Base-by-base conservation (phyloP, 2,113 vertebrate genomes). In the Austrofundulus limnaeus region DNA sequence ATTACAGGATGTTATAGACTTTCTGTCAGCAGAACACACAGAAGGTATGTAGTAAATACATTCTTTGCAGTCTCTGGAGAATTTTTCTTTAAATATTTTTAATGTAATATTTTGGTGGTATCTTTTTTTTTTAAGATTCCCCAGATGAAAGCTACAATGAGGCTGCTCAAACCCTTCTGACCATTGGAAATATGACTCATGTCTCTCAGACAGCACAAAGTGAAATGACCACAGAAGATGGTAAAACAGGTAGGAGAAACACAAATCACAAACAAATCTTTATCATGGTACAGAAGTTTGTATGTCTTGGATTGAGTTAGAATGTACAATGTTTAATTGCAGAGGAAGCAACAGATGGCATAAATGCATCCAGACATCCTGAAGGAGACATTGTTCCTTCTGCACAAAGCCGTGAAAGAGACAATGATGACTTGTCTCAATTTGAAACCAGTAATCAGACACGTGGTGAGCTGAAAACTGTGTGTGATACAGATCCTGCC, bases 91-190 rank as follows among this genome's bases (percentile, higher is more conserved):
- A 5, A 21, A 38, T 55, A 38, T 0, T 21, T 15, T 24, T 28
- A 1, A 57, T 19, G 1, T 42, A 17, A 21, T 21, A 0, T 48
- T 31, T 24, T 59, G 50, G 2, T 10, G 13, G 31, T 54, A 0
- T 16, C 0, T n/a, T 48, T 54, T 64, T 69, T 57, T 58, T 89
- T 61, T 72, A 57, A 95, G 94, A 85, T 58, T 60, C 85, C 79
- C 92, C 75, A 0, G 72, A 80, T 0, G 92, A 95, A 70, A 93
- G 94, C 88, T 95, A 94, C 75, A 88, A 94, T 1, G 95, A 98
- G 87, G 96, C 96, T 38, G 96, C 96, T 53, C 92, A 95, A 84
- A 94, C 95, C 43, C 90, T 98, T 65, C 89, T 98, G 84, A 93
- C 96, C 66, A 96, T 98, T 45, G 89, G 95, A 73, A 92, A 92